Evolutionary conservation across 2,113 vertebrate species (phyloP).

Genomic region (Echinops telfairi): DNA sequence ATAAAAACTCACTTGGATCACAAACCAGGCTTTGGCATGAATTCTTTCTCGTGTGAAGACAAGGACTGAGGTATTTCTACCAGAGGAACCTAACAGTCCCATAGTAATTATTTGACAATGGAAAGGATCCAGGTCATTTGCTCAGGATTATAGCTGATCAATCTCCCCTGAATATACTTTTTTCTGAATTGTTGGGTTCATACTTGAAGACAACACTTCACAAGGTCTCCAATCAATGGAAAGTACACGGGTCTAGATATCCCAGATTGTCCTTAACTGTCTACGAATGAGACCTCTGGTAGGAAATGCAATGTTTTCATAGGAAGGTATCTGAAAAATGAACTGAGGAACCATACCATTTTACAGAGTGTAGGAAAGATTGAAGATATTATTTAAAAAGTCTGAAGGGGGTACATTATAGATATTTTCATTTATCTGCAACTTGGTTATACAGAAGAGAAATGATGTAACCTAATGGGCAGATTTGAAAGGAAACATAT

Average conservation of each 20-base stretch:
- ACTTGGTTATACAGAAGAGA: background rate
- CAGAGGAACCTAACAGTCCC: too few relatives aligned
- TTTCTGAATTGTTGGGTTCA: background rate
- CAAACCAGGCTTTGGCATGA: too few relatives aligned
- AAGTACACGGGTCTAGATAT: background rate
- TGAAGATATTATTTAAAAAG: background rate
- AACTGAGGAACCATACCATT: background rate
- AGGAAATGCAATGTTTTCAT: background rate
- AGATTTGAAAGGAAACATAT: background rate
- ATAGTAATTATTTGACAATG: background rate
- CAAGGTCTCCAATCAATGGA: background rate
- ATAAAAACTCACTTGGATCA: too few relatives aligned
- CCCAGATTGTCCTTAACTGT: background rate
- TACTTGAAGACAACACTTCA: background rate
- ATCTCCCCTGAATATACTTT: background rate
- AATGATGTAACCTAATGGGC: background rate
- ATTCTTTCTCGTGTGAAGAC: too few relatives aligned
- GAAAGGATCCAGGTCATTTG: background rate
- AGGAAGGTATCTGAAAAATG: background rate
- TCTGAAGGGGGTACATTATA: background rate
- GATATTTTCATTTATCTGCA: too few relatives aligned
- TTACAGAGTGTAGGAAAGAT: background rate
- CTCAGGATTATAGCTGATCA: background rate
- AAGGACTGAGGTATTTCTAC: too few relatives aligned
- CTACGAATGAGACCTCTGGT: background rate